Evolutionary conservation across 2,888 invertebrate species (phyloP).

Genomic region (Epinotia ramella): DNA sequence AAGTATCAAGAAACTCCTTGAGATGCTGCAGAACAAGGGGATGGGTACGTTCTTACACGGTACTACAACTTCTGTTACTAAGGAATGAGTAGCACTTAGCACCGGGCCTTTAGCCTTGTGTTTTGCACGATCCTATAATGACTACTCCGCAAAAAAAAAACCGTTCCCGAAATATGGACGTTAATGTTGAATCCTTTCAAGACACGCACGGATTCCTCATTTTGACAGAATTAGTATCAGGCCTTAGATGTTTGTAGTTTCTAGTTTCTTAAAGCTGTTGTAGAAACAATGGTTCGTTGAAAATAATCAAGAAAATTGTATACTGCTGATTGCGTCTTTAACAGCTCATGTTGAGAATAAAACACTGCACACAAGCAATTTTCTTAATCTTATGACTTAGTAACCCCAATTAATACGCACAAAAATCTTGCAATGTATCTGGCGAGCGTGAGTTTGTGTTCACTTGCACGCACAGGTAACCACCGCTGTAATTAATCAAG

Average conservation of each 20-base stretch:
- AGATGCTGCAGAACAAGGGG: conserved; percentile 99
- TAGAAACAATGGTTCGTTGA: background rate
- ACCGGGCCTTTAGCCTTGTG: conserved; percentile 17
- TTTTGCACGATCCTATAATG: conserved; percentile 11
- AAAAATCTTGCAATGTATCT: background rate
- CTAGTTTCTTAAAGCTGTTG: background rate
- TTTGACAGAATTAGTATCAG: background rate
- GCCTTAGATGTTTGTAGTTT: conserved; percentile 9
- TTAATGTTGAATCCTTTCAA: background rate
- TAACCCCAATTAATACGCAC: background rate
- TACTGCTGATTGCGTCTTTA: background rate
- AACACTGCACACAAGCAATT: background rate
- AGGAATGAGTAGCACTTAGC: conserved; percentile 34
- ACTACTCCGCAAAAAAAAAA: background rate
- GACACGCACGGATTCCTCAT: background rate
- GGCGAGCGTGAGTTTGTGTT: background rate
- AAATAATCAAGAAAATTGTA: background rate
- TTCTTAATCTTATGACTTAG: too few species aligned
- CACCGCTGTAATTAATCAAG: background rate
- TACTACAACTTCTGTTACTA: conserved; percentile 20
- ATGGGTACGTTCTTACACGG: conserved; percentile 89
- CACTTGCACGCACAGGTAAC: background rate
- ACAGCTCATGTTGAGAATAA: background rate
- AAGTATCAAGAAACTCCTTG: conserved; percentile 98
- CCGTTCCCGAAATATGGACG: conserved; percentile 1